Base-by-base conservation (phyloP, 1,140 invertebrate genomes). In the Liolophura sinensis region DNA sequence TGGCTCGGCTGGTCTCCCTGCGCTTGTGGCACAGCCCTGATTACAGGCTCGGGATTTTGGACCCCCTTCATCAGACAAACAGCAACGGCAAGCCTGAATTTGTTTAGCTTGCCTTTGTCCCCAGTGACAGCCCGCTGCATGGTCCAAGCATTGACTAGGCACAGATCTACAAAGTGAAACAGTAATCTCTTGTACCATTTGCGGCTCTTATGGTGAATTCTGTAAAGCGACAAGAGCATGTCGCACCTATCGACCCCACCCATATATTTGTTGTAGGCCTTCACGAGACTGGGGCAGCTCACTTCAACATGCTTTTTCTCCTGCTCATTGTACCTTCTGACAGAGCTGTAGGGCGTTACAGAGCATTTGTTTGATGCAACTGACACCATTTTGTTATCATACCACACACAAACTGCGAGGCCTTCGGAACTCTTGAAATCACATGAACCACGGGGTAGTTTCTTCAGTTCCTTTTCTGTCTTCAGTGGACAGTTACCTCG, bases 121-220 rank as follows among this genome's bases (percentile, higher is more conserved):
- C 27, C 27, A 52, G 22, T 62, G 7, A 62, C 40, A 11, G 46
- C 49, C 16, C 24, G 22, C 16, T 50, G 46, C 49, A 62, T 12
- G 18, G 9, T 7, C 60, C 60, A 62, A 16, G 60, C 60, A 62
- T 62, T 62, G 12, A 24, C 9, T 15, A n/a, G 11, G 12, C 47
- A 56, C 18, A 62, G 20, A 52, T 62, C 60, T 15, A 50, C 22
- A 7, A 62, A 56, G 27, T 62, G 60, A 16, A 48, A 62, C 6
- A 62, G 6, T 22, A 62, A n/a, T 20, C 60, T 16, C 46, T 40
- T 48, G 49, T 62, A 62, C 60, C 60, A 62, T 51, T 62, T 62
- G 7, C 49, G 7, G 49, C 60, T 62, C 22, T 62, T 62, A 7
- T 12, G 9, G 46, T 51, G 12, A 49, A 62, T 62, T 22, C 60